Conservation (phyloP, 2,888 invertebrate genomes). For the Eledona agricola region DNA sequence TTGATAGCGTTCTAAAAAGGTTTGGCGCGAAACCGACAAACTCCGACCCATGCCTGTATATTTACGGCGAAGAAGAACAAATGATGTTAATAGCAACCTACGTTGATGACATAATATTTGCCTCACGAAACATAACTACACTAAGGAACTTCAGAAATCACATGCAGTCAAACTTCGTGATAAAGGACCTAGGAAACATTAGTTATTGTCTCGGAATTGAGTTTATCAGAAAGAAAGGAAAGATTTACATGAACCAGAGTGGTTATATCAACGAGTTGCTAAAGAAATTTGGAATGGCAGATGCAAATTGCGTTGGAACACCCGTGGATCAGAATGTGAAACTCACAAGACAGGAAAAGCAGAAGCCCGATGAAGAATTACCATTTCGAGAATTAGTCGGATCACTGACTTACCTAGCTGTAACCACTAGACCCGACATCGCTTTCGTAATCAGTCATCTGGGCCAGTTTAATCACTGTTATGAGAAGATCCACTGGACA, state of each 20-base stretch:
- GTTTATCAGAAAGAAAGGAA: conserved; percentile 15
- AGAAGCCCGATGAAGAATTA: conserved; percentile 6
- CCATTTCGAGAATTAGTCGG: conserved; percentile 38
- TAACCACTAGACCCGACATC: conserved; percentile 42
- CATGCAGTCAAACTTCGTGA: conserved; percentile 2
- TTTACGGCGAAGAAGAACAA: conserved; percentile 2
- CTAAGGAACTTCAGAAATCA: neutral
- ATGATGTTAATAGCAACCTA: conserved; percentile 18
- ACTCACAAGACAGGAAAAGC: neutral
- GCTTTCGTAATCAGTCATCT: conserved; percentile 40
- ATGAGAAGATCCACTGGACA: conserved; percentile 38
- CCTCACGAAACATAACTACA: conserved; percentile 3
- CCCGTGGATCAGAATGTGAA: conserved; percentile 12
- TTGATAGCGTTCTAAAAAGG: neutral
- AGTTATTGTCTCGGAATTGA: conserved; percentile 21
- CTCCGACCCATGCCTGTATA: conserved; percentile 22
- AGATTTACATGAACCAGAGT: conserved; percentile 5
- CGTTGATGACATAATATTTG: conserved; percentile 29
- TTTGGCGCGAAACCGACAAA: conserved; percentile 11
- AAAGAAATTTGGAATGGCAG: conserved; percentile 13
- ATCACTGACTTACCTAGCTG: conserved; percentile 39
- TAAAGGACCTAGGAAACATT: conserved; percentile 7
- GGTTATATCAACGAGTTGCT: conserved; percentile 22
- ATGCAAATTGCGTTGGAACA: conserved; percentile 14
- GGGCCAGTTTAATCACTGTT: conserved; percentile 42